Evolutionary conservation across 1,140 invertebrate species (phyloP).

Genomic region (Thalassaphorura encarpata): DNA sequence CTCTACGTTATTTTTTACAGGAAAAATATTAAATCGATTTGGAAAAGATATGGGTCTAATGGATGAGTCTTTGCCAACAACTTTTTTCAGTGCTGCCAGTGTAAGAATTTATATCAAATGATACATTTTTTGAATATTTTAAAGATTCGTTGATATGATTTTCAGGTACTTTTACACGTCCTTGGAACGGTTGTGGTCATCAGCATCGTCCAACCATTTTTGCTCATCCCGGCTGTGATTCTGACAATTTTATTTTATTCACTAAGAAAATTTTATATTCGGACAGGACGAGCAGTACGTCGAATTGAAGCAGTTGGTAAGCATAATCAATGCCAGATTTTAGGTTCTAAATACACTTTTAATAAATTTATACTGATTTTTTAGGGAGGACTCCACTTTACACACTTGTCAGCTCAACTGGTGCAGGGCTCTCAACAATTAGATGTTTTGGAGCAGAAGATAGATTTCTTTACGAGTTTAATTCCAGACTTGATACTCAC

Average conservation of each 20-base stretch:
- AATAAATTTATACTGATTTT: not conserved
- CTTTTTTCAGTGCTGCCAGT: conserved; percentile 56
- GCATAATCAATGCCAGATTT: not conserved
- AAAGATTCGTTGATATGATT: no score
- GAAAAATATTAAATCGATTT: conserved; percentile 62
- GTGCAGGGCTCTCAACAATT: conserved; percentile 46
- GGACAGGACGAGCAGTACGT: conserved; percentile 26
- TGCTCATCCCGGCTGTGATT: conserved; percentile 46
- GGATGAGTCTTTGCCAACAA: conserved; percentile 71
- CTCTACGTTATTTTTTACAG: conserved; percentile 33
- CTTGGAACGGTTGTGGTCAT: conserved; percentile 34
- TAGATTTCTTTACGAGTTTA: conserved; percentile 41
- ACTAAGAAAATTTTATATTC: conserved; percentile 20
- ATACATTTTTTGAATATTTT: no score
- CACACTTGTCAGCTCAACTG: conserved; percentile 44
- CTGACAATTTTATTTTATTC: conserved; percentile 24
- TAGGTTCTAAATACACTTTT: not conserved
- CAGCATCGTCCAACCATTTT: conserved; percentile 41
- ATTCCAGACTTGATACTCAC: conserved; percentile 35
- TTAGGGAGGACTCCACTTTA: conserved; percentile 48
- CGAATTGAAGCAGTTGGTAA: conserved; percentile 20
- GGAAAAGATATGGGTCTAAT: conserved; percentile 68
- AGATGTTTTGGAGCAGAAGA: conserved; percentile 42
- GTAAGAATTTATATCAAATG: no score
- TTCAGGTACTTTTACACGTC: conserved; percentile 7